A percentile compares a stretch with the other conserved stretches of the same genome.
These are phyloP conservation scores for Bovichtus diacanthus DNA, from an alignment of 2,797 vertebrate species.

Conservation along the genomic window DNA sequence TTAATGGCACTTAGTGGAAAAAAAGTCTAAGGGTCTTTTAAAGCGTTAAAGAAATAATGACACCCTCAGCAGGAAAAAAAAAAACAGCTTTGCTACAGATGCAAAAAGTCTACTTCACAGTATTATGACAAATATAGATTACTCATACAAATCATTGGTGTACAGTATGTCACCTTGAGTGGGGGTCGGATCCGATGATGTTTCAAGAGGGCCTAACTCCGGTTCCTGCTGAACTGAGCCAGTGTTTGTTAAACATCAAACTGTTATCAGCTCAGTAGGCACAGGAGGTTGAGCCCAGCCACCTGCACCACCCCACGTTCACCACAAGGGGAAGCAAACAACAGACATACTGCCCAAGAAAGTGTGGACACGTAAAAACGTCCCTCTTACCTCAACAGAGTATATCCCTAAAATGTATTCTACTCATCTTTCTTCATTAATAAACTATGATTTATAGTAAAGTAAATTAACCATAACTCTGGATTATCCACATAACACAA, in stretches of 20 bases:
- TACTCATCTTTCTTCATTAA: not conserved
- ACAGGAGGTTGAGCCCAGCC: slow-evolving; percentile 89
- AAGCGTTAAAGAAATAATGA: slow-evolving; percentile 23
- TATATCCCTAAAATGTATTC: not conserved
- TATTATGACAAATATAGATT: not conserved
- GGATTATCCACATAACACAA: not conserved
- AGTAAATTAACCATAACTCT: not conserved
- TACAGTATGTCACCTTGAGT: not conserved
- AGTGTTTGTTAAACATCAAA: slow-evolving; percentile 84
- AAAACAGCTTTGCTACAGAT: not conserved
- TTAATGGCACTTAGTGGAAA: slow-evolving; percentile 40
- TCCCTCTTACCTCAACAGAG: not conserved
- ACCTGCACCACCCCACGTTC: slow-evolving; percentile 41
- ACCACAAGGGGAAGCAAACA: slow-evolving; percentile 59
- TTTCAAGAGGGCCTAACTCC: slow-evolving; percentile 88
- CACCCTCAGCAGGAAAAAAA: not conserved
- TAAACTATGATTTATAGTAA: not conserved
- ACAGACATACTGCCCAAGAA: slow-evolving; percentile 1
- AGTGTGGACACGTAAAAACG: not conserved
- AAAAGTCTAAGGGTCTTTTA: slow-evolving; percentile 13
- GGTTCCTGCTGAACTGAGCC: slow-evolving; percentile 93
- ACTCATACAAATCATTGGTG: not conserved
- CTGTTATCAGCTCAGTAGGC: slow-evolving; percentile 93
- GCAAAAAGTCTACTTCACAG: not conserved
- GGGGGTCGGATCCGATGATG: slow-evolving; percentile 9